phyloP scores from a whole-genome alignment of 2,797 vertebrate species.

The Sitta carolinensis region DNA sequence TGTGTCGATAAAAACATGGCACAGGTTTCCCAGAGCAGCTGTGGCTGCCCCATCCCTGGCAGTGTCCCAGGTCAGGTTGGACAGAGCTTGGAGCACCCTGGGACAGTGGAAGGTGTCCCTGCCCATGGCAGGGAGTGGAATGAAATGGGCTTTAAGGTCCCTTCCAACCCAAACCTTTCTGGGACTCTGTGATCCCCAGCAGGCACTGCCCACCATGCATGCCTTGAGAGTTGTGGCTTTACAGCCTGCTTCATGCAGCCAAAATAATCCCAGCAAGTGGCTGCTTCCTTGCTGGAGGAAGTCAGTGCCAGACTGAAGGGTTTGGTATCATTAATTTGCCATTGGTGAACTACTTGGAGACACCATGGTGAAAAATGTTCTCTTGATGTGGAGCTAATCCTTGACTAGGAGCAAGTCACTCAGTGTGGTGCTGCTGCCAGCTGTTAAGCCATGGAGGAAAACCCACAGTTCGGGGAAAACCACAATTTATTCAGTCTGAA shows the following conservation, averaged over 20 bases:
- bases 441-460: background rate
- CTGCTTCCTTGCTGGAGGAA: background rate
- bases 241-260: accelerated
- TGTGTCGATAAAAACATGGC: background rate
- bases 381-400: background rate
- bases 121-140: no score
- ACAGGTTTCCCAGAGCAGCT: background rate
- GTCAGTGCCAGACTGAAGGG: no score
- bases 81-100: accelerated
- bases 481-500: background rate
- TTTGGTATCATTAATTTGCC: background rate
- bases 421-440: accelerated
- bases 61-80: background rate
- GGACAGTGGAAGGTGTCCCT: background rate
- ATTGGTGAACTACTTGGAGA: accelerated
- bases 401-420: accelerated
- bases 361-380: background rate
- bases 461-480: accelerated
- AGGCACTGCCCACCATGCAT: accelerated
- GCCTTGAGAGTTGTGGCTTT: background rate
- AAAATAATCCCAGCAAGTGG: background rate
- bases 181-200: background rate
- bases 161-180: background rate
- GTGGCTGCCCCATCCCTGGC: background rate
- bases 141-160: background rate